Evolutionary conservation across 2,888 invertebrate species (phyloP).

Genomic region (Coelogynopora nodosa): DNA sequence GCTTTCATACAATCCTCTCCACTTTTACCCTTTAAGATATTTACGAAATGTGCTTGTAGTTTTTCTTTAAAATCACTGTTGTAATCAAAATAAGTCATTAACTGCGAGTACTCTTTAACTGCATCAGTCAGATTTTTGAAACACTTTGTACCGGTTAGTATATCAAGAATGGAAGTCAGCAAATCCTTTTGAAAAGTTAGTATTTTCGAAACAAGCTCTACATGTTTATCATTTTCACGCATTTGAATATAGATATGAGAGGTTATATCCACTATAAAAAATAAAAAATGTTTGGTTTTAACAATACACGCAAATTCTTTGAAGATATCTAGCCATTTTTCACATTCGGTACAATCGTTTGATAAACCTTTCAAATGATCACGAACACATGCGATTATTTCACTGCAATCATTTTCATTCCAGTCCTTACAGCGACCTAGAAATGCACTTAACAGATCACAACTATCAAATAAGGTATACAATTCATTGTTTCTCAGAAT

Average conservation of each 20-base stretch:
- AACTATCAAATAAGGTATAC: too few species aligned
- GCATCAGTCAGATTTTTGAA: background rate
- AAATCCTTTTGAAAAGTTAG: background rate
- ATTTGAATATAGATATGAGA: background rate
- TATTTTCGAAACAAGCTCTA: background rate
- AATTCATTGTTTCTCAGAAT: too few species aligned
- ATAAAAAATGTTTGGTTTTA: background rate
- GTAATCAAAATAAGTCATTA: background rate
- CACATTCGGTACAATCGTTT: too few species aligned
- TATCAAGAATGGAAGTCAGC: background rate
- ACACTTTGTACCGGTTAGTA: background rate
- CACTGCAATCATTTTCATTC: too few species aligned
- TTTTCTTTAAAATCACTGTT: background rate
- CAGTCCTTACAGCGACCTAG: too few species aligned
- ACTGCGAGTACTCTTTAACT: background rate
- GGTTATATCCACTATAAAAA: background rate
- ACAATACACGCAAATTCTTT: background rate
- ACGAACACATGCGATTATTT: too few species aligned
- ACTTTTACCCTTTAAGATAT: background rate
- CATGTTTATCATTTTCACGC: background rate
- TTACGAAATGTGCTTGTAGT: background rate
- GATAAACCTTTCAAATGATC: too few species aligned
- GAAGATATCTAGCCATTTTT: too few species aligned
- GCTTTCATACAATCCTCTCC: background rate
- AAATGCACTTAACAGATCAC: too few species aligned